Evolutionary conservation across 2,113 vertebrate genomes (phyloP), one percentile per base, ranked within the genome.

Genomic region (Callionymus lyra): DNA sequence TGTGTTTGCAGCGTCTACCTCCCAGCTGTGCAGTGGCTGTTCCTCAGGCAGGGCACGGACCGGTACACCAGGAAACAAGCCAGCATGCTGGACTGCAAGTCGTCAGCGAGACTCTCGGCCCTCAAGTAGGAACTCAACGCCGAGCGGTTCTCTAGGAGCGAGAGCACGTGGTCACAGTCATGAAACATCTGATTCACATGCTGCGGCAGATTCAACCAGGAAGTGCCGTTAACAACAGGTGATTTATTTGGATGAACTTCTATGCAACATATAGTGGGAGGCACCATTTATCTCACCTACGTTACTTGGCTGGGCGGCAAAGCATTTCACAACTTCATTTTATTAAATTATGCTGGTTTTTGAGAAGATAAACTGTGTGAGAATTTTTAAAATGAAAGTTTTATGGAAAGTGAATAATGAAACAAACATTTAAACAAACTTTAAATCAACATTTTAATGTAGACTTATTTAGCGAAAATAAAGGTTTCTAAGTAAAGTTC

Each of bases 31-130:
- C 5, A 82, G 71, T 0, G 80, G n/a, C n/a, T 79, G 65, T 86
- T 89, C 31, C 60, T 78, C 0, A 86, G 87, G 0, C 82, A 88
- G 0, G 91, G 93, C 51, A 97, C 80, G 0, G 92, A 90, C 59
- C 94, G 87, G 76, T 95, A 98, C 17, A 93, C 84, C 1, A 97
- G 83, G 72, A 95, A 96, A 64, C 90, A 93, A 19, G 93, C 89
- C 73, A 97, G 70, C 84, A 87, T 84, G 60, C 69, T 78, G 10
- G 81, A 79, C 13, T 87, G 85, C 0, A 74, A 9, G 9, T 72
- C 74, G 2, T 82, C 81, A 3, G 83, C 79, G 0, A 77, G 60
- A 17, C 74, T 65, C 70, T 88, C 85, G 1, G 86, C 82, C 0
- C 65, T 86, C 59, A 97, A 74, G 70, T 97, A 97, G 44, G 88